Conservation (phyloP, 2,888 invertebrate genomes). For the Drosophila phalerata region DNA sequence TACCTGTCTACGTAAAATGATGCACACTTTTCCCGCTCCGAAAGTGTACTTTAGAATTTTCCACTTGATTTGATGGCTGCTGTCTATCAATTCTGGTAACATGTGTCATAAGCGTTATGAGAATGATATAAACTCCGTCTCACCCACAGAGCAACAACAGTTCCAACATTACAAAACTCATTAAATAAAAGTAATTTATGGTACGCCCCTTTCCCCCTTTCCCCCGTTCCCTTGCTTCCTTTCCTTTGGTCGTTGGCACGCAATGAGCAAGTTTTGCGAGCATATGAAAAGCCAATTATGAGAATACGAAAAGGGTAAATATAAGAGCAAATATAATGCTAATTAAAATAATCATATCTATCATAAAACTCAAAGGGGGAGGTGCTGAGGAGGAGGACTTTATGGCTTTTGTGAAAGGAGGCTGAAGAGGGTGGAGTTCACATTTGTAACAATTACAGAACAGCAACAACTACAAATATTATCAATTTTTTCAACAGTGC, state of each 20-base stretch:
- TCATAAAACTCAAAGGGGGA: constrained; percentile 58
- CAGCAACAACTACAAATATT: constrained; percentile 56
- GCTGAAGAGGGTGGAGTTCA: constrained; percentile 18
- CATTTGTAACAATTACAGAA: constrained; percentile 72
- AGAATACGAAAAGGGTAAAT: constrained; percentile 67
- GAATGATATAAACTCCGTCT: constrained; percentile 29
- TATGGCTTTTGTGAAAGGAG: constrained; percentile 7
- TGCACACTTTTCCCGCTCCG: neutral
- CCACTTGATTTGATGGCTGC: constrained; percentile 67
- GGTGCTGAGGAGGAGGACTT: constrained; percentile 1
- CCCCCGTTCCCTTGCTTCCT: neutral
- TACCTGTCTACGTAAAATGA: neutral
- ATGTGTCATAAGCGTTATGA: constrained; percentile 79
- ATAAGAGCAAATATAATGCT: constrained; percentile 78
- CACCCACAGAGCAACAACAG: constrained; percentile 12
- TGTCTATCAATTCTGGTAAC: constrained; percentile 72
- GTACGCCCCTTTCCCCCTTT: constrained; percentile 7
- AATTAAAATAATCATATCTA: constrained; percentile 82
- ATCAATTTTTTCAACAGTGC: constrained; percentile 68
- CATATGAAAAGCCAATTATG: constrained; percentile 80
- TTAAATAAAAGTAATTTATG: constrained; percentile 80
- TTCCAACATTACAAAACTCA: constrained; percentile 75
- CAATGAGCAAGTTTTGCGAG: constrained; percentile 64
- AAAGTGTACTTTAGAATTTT: constrained; percentile 41
- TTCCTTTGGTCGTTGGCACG: constrained; percentile 5